Conservation (phyloP, 2,888 invertebrate species). For the Selenia dentaria region DNA sequence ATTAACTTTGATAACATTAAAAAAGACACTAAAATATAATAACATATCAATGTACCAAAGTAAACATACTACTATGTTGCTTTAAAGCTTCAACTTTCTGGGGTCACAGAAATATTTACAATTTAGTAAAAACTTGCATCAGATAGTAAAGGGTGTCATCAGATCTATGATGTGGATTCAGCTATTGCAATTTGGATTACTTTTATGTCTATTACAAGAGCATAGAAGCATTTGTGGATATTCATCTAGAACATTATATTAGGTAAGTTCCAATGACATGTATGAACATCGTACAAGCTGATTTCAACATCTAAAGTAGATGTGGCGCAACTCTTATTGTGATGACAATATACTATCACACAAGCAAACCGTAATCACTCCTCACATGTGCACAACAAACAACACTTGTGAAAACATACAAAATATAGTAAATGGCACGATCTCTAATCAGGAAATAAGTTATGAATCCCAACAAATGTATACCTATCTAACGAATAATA, state of each 20-base stretch:
- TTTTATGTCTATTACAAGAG: neutral
- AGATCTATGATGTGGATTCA: neutral
- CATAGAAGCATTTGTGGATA: too few species aligned
- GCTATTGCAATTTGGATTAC: neutral
- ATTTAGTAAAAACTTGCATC: slow-evolving; percentile 2
- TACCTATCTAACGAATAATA: slow-evolving; percentile 41
- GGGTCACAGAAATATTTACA: slow-evolving; percentile 20
- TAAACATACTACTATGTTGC: slow-evolving; percentile 9
- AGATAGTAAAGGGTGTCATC: neutral
- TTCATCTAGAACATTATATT: too few species aligned
- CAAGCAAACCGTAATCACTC: neutral
- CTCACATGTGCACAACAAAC: slow-evolving; percentile 12
- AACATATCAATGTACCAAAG: slow-evolving; percentile 16
- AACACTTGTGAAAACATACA: slow-evolving; percentile 24
- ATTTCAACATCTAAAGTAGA: too few species aligned
- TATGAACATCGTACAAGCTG: too few species aligned
- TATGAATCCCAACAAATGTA: slow-evolving; percentile 54
- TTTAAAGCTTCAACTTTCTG: slow-evolving; percentile 19
- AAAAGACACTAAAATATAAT: neutral
- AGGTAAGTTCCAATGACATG: too few species aligned
- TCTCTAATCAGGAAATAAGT: slow-evolving; percentile 61
- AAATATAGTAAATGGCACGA: slow-evolving; percentile 70
- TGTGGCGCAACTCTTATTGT: too few species aligned
- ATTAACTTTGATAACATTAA: slow-evolving; percentile 20
- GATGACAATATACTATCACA: neutral